A percentile compares a stretch with the other conserved stretches of the same genome.
Evolutionary conservation across 2,113 vertebrate species (phyloP).

Genomic region (Callaeas wilsoni): DNA sequence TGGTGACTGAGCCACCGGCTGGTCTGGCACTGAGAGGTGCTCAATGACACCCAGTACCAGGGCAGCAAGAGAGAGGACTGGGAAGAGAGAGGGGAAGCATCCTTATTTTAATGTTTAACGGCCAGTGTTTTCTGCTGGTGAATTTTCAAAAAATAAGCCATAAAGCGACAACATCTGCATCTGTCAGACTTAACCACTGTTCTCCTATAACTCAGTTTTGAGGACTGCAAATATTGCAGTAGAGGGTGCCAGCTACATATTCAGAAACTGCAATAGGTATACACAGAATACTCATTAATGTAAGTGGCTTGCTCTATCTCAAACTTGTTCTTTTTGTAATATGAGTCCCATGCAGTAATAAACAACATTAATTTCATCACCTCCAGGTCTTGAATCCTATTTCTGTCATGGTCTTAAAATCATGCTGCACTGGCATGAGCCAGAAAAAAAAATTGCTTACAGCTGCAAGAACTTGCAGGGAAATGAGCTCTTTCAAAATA

Average conservation of each 20-base stretch:
- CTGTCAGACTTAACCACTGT: background rate
- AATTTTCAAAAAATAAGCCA: conserved; percentile 27
- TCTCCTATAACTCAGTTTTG: background rate
- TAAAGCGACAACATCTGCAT: background rate
- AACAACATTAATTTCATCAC: conserved; percentile 10
- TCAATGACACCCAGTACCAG: background rate
- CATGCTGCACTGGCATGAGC: conserved; percentile 11
- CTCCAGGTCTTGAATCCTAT: conserved; percentile 13
- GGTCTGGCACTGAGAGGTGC: background rate
- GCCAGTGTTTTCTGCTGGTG: background rate
- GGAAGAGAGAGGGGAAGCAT: background rate
- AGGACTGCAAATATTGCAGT: background rate
- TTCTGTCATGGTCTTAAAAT: conserved; percentile 21
- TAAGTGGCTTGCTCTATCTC: background rate
- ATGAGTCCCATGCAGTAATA: background rate
- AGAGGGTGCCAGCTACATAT: background rate
- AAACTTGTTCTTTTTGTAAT: background rate
- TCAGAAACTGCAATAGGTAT: background rate
- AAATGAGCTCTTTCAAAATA: conserved; percentile 58
- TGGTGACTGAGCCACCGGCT: background rate
- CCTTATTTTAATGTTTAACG: background rate
- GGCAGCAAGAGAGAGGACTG: background rate
- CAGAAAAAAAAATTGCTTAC: conserved; percentile 42
- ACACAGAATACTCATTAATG: background rate
- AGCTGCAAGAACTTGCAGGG: conserved; percentile 52